Percentiles rank a stretch among this genome's conserved stretches.
phyloP scores from a whole-genome alignment of 2,888 invertebrate species.

The Hedya salicella region DNA sequence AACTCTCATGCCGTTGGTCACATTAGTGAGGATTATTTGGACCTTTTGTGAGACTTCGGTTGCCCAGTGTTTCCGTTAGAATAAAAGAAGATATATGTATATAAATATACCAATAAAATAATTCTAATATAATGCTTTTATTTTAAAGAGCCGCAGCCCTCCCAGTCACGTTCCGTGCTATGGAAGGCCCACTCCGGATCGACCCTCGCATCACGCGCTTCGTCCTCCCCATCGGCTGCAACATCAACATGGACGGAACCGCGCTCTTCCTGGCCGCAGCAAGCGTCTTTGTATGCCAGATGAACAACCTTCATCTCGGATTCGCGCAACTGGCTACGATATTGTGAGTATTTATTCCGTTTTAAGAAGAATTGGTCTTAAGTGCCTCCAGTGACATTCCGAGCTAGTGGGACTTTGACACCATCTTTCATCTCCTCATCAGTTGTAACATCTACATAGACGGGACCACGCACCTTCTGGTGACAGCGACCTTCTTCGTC shows the following conservation, averaged over 20 bases:
- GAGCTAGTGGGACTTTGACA: not conserved
- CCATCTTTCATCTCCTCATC: no score
- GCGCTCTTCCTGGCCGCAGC: conserved; percentile 95
- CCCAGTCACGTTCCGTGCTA: conserved; percentile 93
- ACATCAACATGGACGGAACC: conserved; percentile 97
- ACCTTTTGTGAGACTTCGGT: no score
- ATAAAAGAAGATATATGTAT: no score
- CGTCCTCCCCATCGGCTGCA: conserved; percentile 95
- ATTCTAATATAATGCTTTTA: conserved; percentile 21
- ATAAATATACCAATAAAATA: no score
- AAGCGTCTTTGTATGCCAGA: conserved; percentile 95
- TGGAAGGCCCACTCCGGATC: conserved; percentile 93
- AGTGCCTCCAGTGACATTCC: not conserved
- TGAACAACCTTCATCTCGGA: conserved; percentile 92
- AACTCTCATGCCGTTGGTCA: no score
- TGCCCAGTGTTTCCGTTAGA: no score
- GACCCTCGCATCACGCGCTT: conserved; percentile 94
- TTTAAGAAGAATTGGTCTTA: not conserved
- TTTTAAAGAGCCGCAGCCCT: conserved; percentile 91
- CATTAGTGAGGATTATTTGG: no score
- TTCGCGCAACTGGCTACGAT: conserved; percentile 94
- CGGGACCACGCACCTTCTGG: no score
- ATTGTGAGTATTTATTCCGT: conserved; percentile 85
- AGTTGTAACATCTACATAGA: no score
- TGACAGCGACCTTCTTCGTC: no score